Evolutionary conservation across 1,140 invertebrate genomes (phyloP).

Genomic region (Sarcophaga bullata): DNA sequence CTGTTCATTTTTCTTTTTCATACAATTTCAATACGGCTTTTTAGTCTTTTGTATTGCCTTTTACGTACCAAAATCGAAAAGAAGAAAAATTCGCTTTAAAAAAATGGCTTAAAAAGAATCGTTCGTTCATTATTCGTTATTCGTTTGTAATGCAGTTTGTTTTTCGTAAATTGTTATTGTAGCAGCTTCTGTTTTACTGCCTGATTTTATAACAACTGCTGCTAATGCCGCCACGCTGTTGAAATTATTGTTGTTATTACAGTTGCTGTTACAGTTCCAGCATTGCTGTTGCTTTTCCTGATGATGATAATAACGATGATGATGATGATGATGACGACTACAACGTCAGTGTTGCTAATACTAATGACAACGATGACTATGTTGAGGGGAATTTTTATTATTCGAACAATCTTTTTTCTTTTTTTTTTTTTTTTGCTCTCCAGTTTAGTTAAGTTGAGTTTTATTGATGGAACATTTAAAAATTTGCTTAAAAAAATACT

Average conservation of each 20-base stretch:
- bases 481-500: neutral
- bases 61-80: neutral
- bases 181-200: conserved; percentile 20
- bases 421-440: no score
- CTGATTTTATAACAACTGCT: neutral
- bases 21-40: conserved; percentile 38
- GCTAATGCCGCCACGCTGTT: neutral
- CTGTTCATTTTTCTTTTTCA: neutral
- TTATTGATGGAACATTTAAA: conserved; percentile 39
- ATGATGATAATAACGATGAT: conserved; percentile 29
- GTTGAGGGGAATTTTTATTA: conserved; percentile 20
- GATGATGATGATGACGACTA: neutral
- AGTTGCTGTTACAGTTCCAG: neutral
- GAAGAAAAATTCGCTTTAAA: neutral
- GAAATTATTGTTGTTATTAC: neutral
- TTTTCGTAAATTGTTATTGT: conserved; percentile 41
- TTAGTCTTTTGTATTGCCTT: conserved; percentile 36
- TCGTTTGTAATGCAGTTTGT: conserved; percentile 23
- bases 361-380: neutral
- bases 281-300: conserved; percentile 9
- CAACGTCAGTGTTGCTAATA: neutral
- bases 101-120: conserved; percentile 22
- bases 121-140: neutral
- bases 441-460: neutral
- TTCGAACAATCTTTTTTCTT: neutral